A percentile compares a stretch with the other conserved stretches of the same genome.
These are phyloP conservation scores for Eclectus roratus DNA, from an alignment of 2,113 vertebrate species.

Conservation along the genomic window DNA sequence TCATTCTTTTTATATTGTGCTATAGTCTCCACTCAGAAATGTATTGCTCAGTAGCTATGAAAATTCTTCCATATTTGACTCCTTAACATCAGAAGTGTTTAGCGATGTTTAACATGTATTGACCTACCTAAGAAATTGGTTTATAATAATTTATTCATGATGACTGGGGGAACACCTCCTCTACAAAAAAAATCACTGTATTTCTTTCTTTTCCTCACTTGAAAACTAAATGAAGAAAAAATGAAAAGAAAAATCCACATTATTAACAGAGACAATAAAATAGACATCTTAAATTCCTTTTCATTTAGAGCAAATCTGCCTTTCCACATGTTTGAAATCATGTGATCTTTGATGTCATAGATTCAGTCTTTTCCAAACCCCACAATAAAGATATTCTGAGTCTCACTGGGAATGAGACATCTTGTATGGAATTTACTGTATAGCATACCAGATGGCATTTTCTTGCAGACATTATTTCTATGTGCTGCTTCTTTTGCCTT, in stretches of 20 bases:
- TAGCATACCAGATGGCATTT: constrained; percentile 51
- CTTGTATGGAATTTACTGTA: constrained; percentile 24
- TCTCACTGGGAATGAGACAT: constrained; percentile 36
- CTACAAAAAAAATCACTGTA: not conserved
- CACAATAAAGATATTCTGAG: constrained; percentile 29
- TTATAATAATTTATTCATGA: not conserved
- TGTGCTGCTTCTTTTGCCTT: constrained; percentile 28
- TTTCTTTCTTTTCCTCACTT: not conserved
- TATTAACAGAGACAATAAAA: not conserved
- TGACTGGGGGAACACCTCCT: not conserved
- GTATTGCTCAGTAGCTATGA: not conserved
- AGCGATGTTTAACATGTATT: not conserved
- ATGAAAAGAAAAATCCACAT: not conserved
- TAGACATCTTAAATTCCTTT: not conserved
- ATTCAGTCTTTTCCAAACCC: not conserved
- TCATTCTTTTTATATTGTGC: not conserved
- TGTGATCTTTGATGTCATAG: constrained; percentile 1
- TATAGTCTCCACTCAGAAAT: not conserved
- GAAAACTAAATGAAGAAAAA: not conserved
- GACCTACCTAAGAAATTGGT: not conserved
- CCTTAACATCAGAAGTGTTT: not conserved
- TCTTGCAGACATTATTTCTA: constrained; percentile 31
- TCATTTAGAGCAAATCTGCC: not conserved
- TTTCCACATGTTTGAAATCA: constrained; percentile 10
- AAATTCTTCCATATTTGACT: not conserved